A percentile compares a stretch with the other conserved stretches of the same genome.
phyloP scores from a whole-genome alignment of 2,888 invertebrate genomes.

The Pyrrhosoma nymphula region DNA sequence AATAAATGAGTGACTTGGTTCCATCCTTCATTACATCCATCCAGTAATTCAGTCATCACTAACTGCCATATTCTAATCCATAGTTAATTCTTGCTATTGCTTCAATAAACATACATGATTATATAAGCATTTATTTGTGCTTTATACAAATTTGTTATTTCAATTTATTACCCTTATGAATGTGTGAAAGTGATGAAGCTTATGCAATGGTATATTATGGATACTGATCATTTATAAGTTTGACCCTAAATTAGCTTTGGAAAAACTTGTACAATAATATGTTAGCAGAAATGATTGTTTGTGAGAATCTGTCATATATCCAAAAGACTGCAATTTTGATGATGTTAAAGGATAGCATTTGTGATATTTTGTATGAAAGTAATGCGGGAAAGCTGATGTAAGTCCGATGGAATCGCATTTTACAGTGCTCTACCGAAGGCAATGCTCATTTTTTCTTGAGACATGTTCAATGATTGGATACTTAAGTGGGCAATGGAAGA shows the following conservation, averaged over 20 bases:
- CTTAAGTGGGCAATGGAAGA: constrained; percentile 48
- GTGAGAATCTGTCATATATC: background rate
- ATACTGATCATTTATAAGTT: background rate
- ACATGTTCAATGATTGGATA: constrained; percentile 5
- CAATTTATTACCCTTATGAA: constrained; percentile 2
- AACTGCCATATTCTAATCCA: background rate
- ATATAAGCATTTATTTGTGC: background rate
- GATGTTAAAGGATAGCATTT: constrained; percentile 40
- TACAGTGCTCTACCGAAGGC: constrained; percentile 16
- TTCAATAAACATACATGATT: background rate
- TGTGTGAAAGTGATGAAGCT: background rate
- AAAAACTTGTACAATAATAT: background rate
- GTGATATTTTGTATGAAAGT: constrained; percentile 56
- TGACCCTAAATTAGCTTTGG: background rate
- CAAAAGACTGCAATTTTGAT: constrained; percentile 52
- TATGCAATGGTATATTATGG: background rate
- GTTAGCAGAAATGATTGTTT: constrained; percentile 7
- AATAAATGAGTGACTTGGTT: constrained; percentile 8
- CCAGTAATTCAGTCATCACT: background rate
- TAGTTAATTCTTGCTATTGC: background rate
- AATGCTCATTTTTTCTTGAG: constrained; percentile 55
- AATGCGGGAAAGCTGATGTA: constrained; percentile 42
- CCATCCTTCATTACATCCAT: background rate
- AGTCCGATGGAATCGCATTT: background rate
- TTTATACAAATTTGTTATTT: background rate